Evolutionary conservation across 2,888 invertebrate genomes (phyloP).

Genomic region (Atherix ibis): DNA sequence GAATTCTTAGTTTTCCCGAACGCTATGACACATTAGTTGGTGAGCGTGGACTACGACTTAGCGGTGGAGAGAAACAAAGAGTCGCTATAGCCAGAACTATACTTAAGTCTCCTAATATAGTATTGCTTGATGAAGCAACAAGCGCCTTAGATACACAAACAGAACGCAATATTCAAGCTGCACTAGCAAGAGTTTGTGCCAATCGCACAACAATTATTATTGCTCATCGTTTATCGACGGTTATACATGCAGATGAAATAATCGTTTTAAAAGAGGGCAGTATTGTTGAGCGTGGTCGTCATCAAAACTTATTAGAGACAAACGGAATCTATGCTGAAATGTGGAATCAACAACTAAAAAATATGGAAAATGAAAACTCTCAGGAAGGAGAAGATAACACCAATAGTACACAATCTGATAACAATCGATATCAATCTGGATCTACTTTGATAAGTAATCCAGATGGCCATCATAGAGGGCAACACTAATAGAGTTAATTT

Average conservation of each 20-base stretch:
- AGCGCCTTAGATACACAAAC: conserved; percentile 92
- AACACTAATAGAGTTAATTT: no score
- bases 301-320: conserved; percentile 45
- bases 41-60: conserved; percentile 83
- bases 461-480: no score
- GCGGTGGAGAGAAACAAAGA: conserved; percentile 95
- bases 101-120: conserved; percentile 77
- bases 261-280: conserved; percentile 81
- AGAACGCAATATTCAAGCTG: conserved; percentile 84
- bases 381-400: no score
- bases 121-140: conserved; percentile 88
- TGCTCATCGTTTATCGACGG: conserved; percentile 86
- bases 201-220: conserved; percentile 87
- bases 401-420: no score
- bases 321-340: conserved; percentile 73
- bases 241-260: conserved; percentile 90
- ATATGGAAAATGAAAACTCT: conserved; percentile 21
- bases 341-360: conserved; percentile 76
- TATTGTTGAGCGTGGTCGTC: conserved; percentile 80
- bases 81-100: conserved; percentile 94
- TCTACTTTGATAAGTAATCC: no score
- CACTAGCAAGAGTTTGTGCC: conserved; percentile 68
- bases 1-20: conserved; percentile 81
- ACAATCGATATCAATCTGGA: no score
- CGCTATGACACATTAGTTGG: conserved; percentile 82